These are phyloP conservation scores for Platyscapa corneri DNA, from an alignment of 1,140 invertebrate species.

Conservation along the genomic window DNA sequence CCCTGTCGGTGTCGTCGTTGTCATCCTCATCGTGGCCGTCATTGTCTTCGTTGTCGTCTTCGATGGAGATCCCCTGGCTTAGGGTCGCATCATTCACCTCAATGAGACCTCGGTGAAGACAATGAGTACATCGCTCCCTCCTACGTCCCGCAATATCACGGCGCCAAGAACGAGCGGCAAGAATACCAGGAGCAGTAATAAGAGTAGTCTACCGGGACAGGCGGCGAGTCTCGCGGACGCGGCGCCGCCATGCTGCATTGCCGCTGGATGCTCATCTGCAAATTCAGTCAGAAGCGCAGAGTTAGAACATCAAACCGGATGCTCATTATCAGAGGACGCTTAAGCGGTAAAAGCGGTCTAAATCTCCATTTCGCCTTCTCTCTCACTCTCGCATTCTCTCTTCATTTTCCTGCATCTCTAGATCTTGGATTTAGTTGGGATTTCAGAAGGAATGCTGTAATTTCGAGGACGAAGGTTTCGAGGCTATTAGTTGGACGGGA, in stretches of 20 bases:
- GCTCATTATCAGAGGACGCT: slow-evolving; percentile 36
- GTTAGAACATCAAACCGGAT: slow-evolving; percentile 17
- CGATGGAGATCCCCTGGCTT: not conserved
- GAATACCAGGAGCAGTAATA: slow-evolving; percentile 48
- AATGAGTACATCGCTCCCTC: not conserved
- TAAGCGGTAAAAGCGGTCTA: not conserved
- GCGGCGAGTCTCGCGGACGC: slow-evolving; percentile 42
- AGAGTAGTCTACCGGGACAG: not conserved
- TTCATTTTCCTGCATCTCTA: not conserved
- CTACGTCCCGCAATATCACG: not conserved
- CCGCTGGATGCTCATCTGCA: slow-evolving; percentile 84
- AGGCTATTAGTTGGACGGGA: not conserved
- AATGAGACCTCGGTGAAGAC: slow-evolving; percentile 36
- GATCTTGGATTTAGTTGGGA: slow-evolving; percentile 17
- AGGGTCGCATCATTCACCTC: slow-evolving; percentile 51
- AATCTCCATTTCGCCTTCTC: not conserved
- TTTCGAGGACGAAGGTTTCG: slow-evolving; percentile 1
- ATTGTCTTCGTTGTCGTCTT: not conserved
- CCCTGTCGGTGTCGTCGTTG: no score
- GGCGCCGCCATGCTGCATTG: slow-evolving; percentile 81
- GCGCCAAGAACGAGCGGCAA: slow-evolving; percentile 42
- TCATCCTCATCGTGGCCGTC: no score
- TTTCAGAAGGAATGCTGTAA: slow-evolving; percentile 26
- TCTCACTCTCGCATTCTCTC: not conserved
- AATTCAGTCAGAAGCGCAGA: slow-evolving; percentile 48